A percentile compares a stretch with the other conserved stretches of the same genome.
Evolutionary conservation across 2,888 invertebrate genomes (phyloP).

Genomic region (Drosophila demipolita): DNA sequence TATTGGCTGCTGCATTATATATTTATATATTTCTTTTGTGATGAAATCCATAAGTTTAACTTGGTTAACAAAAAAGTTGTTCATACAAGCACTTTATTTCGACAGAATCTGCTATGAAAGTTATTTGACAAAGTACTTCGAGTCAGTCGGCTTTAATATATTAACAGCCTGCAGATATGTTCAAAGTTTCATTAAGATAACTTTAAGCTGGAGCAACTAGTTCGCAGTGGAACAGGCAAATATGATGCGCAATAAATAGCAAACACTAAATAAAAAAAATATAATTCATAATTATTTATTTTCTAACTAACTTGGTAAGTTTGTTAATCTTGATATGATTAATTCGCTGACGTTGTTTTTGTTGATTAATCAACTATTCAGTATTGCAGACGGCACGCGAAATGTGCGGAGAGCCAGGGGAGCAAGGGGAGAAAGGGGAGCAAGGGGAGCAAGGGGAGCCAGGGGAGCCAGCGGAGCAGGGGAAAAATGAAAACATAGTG

Average conservation of each 20-base stretch:
- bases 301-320: background rate
- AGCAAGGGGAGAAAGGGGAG: background rate
- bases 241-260: too few relatives aligned
- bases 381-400: background rate
- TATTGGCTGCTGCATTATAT: background rate
- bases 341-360: background rate
- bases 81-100: too few relatives aligned
- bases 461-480: background rate
- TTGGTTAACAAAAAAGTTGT: too few relatives aligned
- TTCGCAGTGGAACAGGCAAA: too few relatives aligned
- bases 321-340: conserved; percentile 1
- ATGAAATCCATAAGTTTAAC: background rate
- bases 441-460: background rate
- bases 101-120: too few relatives aligned
- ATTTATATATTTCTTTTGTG: background rate
- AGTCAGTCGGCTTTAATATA: too few relatives aligned
- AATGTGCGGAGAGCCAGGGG: background rate
- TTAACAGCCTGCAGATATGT: too few relatives aligned
- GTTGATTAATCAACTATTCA: conserved; percentile 6
- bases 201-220: too few relatives aligned
- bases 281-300: background rate
- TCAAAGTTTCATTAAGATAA: too few relatives aligned
- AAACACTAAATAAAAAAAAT: too few relatives aligned
- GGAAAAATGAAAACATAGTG: conserved; percentile 7
- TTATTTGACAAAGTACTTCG: too few relatives aligned